Evolutionary conservation across 1,140 invertebrate genomes (phyloP).

Genomic region (Gerris buenoi): DNA sequence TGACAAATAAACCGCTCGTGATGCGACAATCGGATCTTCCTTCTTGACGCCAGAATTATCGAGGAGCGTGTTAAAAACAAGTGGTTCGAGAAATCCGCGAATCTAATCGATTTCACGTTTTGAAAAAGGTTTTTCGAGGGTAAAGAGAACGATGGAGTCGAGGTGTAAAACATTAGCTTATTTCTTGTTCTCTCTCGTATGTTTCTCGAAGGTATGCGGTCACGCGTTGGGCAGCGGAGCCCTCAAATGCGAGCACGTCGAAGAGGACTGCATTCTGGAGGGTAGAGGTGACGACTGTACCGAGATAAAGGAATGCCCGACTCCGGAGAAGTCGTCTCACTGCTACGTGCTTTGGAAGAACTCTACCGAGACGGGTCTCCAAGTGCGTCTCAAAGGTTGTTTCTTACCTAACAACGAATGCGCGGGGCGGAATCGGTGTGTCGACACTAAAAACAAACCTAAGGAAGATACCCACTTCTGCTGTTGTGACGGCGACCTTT

Average conservation of each 20-base stretch:
- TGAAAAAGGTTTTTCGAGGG: too few relatives aligned
- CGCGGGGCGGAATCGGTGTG: conserved; percentile 47
- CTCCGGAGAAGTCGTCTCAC: conserved; percentile 38
- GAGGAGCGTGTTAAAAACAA: too few relatives aligned
- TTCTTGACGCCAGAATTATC: too few relatives aligned
- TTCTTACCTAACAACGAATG: conserved; percentile 64
- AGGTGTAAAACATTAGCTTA: background rate
- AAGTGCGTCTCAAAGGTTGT: conserved; percentile 54
- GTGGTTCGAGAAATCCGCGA: too few relatives aligned
- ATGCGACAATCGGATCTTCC: too few relatives aligned
- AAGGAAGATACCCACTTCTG: conserved; percentile 60
- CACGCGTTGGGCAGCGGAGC: background rate
- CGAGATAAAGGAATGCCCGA: conserved; percentile 37
- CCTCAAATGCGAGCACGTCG: background rate
- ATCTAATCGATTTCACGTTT: too few relatives aligned
- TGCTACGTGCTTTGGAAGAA: conserved; percentile 55
- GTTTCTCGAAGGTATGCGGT: background rate
- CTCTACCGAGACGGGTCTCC: conserved; percentile 35
- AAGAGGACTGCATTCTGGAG: background rate
- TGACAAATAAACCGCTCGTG: too few relatives aligned
- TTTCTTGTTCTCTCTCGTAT: background rate
- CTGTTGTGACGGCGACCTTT: conserved; percentile 80
- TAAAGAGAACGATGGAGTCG: background rate
- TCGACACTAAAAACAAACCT: conserved; percentile 37
- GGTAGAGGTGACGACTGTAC: conserved; percentile 30